Conservation (phyloP, 2,113 vertebrate genomes). For the Hippopotamus amphibius region DNA sequence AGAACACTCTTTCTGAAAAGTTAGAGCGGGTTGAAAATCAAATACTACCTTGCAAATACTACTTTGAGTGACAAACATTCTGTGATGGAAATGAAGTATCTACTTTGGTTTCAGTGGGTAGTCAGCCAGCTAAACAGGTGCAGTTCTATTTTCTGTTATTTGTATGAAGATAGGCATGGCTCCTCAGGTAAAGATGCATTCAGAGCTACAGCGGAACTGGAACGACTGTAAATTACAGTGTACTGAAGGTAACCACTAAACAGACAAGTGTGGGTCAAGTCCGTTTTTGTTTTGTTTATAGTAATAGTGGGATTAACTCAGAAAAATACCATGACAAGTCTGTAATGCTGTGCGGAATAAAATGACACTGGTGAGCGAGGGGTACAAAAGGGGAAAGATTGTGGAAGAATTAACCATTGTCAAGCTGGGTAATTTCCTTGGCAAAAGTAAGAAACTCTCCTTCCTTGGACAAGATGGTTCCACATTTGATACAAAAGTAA, state of each 20-base stretch:
- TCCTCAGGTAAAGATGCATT: not conserved
- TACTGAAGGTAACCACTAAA: constrained; percentile 39
- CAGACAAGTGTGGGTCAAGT: not conserved
- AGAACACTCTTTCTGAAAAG: constrained; percentile 34
- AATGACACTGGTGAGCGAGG: constrained; percentile 18
- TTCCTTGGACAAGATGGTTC: not conserved
- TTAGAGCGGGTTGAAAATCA: not conserved
- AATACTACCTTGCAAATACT: not conserved
- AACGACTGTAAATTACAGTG: constrained; percentile 30
- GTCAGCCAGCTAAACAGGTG: not conserved
- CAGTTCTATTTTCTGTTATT: constrained; percentile 37
- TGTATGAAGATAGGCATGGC: not conserved
- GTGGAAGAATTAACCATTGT: not conserved
- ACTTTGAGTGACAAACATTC: not conserved
- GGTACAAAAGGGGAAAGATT: not conserved
- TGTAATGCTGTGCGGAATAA: constrained; percentile 48
- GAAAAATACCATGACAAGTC: not conserved
- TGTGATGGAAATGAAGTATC: not conserved
- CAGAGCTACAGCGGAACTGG: not conserved
- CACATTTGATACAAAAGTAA: not conserved
- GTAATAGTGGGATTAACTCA: not conserved
- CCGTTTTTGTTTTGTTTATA: not conserved
- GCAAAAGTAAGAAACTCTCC: constrained; percentile 17
- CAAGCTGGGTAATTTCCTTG: not conserved
- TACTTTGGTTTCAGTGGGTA: not conserved